Base-by-base conservation (phyloP, 2,113 vertebrate genomes). In the Eidolon helvum region DNA sequence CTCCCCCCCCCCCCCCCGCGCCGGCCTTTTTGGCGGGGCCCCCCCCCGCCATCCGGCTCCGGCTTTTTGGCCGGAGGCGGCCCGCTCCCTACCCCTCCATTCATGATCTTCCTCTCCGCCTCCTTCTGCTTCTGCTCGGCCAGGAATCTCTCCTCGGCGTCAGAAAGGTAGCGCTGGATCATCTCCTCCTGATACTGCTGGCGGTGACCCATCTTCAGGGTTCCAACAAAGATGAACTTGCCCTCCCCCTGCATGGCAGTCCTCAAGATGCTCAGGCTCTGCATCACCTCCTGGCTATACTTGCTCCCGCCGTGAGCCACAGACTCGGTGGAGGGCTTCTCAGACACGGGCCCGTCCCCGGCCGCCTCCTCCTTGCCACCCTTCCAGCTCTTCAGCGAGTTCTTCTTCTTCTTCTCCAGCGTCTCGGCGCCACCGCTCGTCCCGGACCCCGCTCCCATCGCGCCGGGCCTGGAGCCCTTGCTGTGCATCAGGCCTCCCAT, bases 101-200 rank as follows among this genome's bases (percentile, higher is more conserved):
- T 98, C 83, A 97, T 65, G 0, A 96, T 98, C 96, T 99, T 99
- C 95, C 99, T 98, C 77, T 99, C 99, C 0, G 97, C 98, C 2
- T 99, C 99, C 4, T 99, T 99, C 55, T 99, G 98, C 24, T 99
- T 99, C 98, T 99, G 99, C 98, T 99, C 99, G 0, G 98, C 98
- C 59, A 98, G 65, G 82, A 99, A 99, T 12, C 99, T 99, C 3
- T 99, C 99, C 98, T 99, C 99, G 0, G 99, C 99, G 0, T 99
- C 99, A 0, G 98, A 66, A 0, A 99, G 99, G 98, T 99, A 99
- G 84, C 99, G 98, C 94, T 99, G 99, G 98, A 99, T 99, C 99
- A 99, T 99, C 98, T 99, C 99, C 98, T 99, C 99, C 98, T 99
- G 99, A 98, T 99, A 99, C 24, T 99, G 99, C 98, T 99, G 99